Base-by-base conservation (phyloP, 2,797 vertebrate species). In the Syngnathus acus region DNA sequence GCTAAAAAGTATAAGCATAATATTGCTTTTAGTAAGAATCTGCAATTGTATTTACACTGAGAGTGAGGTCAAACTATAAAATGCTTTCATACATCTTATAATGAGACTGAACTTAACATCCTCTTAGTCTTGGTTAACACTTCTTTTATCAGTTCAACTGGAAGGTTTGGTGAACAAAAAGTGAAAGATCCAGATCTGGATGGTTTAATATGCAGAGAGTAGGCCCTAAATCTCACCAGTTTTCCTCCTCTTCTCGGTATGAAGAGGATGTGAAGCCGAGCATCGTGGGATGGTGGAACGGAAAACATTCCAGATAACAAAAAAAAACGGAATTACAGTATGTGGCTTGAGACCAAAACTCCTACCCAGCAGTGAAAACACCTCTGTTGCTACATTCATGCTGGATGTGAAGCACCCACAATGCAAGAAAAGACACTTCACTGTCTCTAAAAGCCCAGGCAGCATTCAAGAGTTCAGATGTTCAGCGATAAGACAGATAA, bases 251-350 rank as follows among this genome's bases (percentile, higher is more conserved):
- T 79, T 84, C 76, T 65, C 73, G 0, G 26, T 50, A 60, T 80
- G 84, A 83, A 72, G 79, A 84, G 84, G 84, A 86, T 78, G 78
- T 74, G 72, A 55, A 70, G 70, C 77, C 63, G 26, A 47, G 78
- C 82, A 65, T 87, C 76, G 90, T 89, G 91, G 91, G 93, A 88
- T 75, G 69, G 83, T 92, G 89, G 93, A 91, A 91, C 85, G 93
- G 93, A 86, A 95, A 93, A 92, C 91, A 95, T 88, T 93, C 89
- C 86, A 81, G 75, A 81, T 77, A 81, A 84, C 86, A 90, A 85
- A 90, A 87, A 88, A 87, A 88, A 48, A 88, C 90, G 84, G 75
- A 84, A 90, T 90, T 45, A 14, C 40, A 62, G 60, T 93, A 95
- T 90, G 93, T 91, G 89, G 93, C 92, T 70, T 55, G 5, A 68